Conservation (phyloP, 2,113 vertebrate genomes). For the Uropsilus gracilis region DNA sequence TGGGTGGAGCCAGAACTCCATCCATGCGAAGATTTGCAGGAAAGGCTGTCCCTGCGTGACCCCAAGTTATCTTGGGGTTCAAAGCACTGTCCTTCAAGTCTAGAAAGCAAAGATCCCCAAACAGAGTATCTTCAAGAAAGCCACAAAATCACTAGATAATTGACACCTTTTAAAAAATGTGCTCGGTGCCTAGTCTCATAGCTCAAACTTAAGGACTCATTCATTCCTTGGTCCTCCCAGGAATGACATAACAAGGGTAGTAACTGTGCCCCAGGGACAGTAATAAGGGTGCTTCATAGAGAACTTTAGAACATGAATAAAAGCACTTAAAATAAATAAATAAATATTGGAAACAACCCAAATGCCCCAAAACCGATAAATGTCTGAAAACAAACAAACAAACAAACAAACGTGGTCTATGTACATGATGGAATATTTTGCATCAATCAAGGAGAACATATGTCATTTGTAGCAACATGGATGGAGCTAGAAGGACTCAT, state of each 20-base stretch:
- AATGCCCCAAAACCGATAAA: too few relatives aligned
- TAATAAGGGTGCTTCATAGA: neutral
- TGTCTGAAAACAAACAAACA: too few relatives aligned
- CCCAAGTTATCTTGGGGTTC: constrained; percentile 52
- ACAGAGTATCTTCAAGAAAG: neutral
- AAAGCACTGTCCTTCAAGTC: constrained; percentile 48
- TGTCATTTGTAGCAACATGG: too few relatives aligned
- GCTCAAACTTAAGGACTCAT: neutral
- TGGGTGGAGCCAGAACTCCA: neutral
- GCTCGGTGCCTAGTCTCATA: fast-evolving
- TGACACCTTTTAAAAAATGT: fast-evolving
- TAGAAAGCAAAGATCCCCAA: constrained; percentile 48
- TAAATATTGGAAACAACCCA: too few relatives aligned
- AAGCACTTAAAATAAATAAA: neutral
- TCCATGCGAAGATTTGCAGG: neutral
- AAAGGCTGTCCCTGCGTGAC: constrained; percentile 49
- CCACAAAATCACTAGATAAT: neutral
- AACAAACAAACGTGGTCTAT: too few relatives aligned
- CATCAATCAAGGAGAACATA: too few relatives aligned
- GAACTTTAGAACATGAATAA: neutral
- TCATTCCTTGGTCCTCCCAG: neutral
- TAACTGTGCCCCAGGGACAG: fast-evolving
- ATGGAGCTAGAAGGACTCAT: too few relatives aligned
- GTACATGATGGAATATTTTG: too few relatives aligned
- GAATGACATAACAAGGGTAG: fast-evolving